A percentile compares a stretch with the other conserved stretches of the same genome.
phyloP scores from a whole-genome alignment of 37 sponge, comb jelly and placozoan species.

The Aplysina aerophoba region DNA sequence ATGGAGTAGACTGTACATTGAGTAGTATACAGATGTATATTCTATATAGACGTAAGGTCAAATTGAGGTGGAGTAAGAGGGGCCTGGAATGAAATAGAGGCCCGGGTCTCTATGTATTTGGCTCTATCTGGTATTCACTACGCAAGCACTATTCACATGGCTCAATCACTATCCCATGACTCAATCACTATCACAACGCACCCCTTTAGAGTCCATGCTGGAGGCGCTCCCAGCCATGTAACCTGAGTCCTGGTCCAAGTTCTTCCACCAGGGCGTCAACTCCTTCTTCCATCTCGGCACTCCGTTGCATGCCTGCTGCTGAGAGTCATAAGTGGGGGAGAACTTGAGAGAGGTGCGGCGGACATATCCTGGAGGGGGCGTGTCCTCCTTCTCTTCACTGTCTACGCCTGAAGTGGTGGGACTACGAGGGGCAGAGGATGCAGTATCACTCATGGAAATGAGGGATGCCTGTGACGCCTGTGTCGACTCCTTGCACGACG shows the following conservation, averaged over 20 bases:
- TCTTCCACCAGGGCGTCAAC: background rate
- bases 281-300: slow-evolving; percentile 25
- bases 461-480: too few relatives aligned
- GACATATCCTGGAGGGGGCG: slow-evolving; percentile 20
- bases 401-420: background rate
- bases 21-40: background rate
- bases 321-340: background rate
- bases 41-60: too few relatives aligned
- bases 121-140: too few relatives aligned
- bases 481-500: too few relatives aligned
- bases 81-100: too few relatives aligned
- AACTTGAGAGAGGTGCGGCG: slow-evolving; percentile 20
- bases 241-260: background rate
- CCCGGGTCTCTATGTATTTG: too few relatives aligned
- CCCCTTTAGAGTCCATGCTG: background rate
- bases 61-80: too few relatives aligned
- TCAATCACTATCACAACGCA: background rate
- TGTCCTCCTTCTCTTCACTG: slow-evolving; percentile 12
- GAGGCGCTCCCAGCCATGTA: background rate
- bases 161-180: too few relatives aligned
- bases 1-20: background rate
- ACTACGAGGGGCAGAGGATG: background rate
- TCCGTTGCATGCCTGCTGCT: background rate
- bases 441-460: too few relatives aligned
- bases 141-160: too few relatives aligned